Evolutionary conservation across 2,113 vertebrate genomes (phyloP).

Genomic region (Ammodytes dubius): DNA sequence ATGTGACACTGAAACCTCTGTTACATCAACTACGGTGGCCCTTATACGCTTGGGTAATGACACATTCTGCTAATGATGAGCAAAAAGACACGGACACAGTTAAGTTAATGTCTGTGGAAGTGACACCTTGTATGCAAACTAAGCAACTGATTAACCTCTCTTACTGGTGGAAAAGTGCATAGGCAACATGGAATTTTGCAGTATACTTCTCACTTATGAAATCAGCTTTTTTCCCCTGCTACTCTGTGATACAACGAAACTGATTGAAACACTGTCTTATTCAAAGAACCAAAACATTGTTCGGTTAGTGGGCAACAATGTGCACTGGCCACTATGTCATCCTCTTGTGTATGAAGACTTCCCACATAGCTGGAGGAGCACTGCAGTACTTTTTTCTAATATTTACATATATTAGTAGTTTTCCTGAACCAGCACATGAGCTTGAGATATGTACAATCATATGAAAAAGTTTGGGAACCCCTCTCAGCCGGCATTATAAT

Average conservation of each 20-base stretch:
- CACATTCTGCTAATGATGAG: conserved; percentile 76
- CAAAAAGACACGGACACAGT: conserved; percentile 41
- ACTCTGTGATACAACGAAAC: too few relatives aligned
- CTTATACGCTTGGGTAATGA: conserved; percentile 67
- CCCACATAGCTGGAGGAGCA: too few relatives aligned
- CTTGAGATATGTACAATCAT: background rate
- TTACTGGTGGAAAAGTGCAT: background rate
- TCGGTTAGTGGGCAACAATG: too few relatives aligned
- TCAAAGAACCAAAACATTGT: too few relatives aligned
- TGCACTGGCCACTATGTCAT: too few relatives aligned
- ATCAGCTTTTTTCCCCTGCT: background rate
- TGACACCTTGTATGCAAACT: conserved; percentile 58
- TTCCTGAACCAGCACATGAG: background rate
- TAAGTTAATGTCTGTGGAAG: conserved; percentile 56
- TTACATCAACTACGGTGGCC: conserved; percentile 51
- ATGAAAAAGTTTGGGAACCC: too few relatives aligned
- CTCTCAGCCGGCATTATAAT: too few relatives aligned
- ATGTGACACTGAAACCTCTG: conserved; percentile 63
- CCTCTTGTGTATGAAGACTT: too few relatives aligned
- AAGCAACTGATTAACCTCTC: conserved; percentile 29
- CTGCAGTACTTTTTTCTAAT: too few relatives aligned
- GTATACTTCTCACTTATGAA: background rate
- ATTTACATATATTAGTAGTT: background rate
- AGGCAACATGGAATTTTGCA: conserved; percentile 3
- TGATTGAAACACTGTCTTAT: too few relatives aligned